Base-by-base conservation (phyloP, 1,140 invertebrate species). In the Vanessa tameamea region DNA sequence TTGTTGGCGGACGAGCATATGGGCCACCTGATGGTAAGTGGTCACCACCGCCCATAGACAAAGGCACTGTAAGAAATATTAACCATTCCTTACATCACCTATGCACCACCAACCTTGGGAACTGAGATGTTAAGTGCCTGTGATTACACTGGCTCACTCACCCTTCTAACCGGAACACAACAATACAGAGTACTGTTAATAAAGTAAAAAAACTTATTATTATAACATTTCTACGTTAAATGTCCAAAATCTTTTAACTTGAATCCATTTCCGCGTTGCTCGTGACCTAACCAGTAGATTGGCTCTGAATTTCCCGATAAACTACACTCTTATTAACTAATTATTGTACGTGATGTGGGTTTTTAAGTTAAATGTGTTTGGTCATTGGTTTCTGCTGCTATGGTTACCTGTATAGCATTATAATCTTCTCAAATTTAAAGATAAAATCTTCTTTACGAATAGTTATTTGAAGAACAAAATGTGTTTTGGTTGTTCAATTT, bases 261-360 rank as follows among this genome's bases (percentile, higher is more conserved):
- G 68, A 63, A 61, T 75, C 80, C 61, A 75, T 66, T 80, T 77
- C 77, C 66, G 55, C 73, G 51, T 50, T 64, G 61, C 78, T 82
- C 78, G 76, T 78, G 78, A 78, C 80, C 72, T n/a, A 55, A 57
- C 55, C 69, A 23, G 65, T 73, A 73, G 75, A 78, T 76, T 74
- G 78, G 65, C 69, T 82, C 65, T 47, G 73, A 82, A 83, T 82
- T 81, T 72, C 75, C 66, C 78, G 80, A 82, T 82, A 78, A 78
- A 82, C 69, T 78, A 76, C 74, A 77, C 74, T 78, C 73, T 80
- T 80, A 83, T 85, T 85, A 83, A 82, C 78, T 82, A 81, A 78
- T 80, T 83, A 83, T 85, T 83, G 75, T 72, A 77, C 66, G 75
- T 77, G 78, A 77, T 72, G 72, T 79, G 71, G 69, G 71, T 72